These are phyloP conservation scores for Tamandua tetradactyla DNA, from an alignment of 2,797 vertebrate genomes.

Conservation along the genomic window DNA sequence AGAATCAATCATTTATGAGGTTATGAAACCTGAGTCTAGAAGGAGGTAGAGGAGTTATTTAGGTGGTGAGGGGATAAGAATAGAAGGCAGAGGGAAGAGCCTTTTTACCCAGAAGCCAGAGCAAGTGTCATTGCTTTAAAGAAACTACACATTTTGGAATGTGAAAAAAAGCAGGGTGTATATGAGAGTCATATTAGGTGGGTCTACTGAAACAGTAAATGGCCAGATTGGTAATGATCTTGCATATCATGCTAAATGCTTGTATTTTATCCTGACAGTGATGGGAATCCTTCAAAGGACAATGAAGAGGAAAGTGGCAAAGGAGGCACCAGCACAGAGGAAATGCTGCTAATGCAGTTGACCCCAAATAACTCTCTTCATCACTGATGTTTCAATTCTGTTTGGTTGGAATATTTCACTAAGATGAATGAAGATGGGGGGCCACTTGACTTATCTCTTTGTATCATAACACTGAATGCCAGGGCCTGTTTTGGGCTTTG, in stretches of 20 bases:
- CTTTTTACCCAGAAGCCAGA: background rate
- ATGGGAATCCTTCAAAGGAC: background rate
- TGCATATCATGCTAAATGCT: background rate
- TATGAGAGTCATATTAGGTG: background rate
- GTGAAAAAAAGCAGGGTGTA: background rate
- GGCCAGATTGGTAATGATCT: background rate
- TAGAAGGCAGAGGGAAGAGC: background rate
- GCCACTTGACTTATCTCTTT: background rate
- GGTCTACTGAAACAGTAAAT: background rate
- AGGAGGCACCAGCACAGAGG: background rate
- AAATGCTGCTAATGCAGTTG: background rate
- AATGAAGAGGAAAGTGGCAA: background rate
- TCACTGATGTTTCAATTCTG: background rate
- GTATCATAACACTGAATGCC: background rate
- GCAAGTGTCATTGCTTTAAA: background rate
- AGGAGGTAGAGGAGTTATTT: background rate
- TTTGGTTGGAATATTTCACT: background rate
- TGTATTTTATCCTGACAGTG: background rate
- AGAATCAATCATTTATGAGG: background rate
- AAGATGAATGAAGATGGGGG: background rate
- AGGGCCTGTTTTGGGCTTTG: background rate
- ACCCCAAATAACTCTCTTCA: background rate
- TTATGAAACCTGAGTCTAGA: background rate
- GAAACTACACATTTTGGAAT: background rate
- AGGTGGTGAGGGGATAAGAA: background rate